Conservation (phyloP, 2,888 invertebrate genomes). For the Melinaea menophilus region DNA sequence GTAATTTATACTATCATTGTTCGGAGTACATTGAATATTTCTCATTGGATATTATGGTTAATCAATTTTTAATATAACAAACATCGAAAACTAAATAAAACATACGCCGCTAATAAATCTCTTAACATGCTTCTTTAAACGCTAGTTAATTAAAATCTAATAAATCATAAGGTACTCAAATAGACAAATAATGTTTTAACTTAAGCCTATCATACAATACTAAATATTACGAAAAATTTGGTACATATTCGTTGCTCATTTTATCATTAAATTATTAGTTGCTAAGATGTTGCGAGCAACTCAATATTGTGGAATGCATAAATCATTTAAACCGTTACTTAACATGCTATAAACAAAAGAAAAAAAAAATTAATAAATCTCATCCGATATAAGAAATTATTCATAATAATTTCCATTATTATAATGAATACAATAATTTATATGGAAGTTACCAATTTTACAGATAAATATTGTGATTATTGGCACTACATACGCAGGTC, state of each 20-base stretch:
- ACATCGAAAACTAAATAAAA: neutral
- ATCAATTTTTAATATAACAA: slow-evolving; percentile 15
- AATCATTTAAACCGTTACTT: slow-evolving; percentile 12
- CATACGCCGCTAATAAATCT: too few species aligned
- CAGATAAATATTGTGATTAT: slow-evolving; percentile 51
- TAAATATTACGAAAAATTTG: slow-evolving; percentile 69
- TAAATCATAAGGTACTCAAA: slow-evolving; percentile 44
- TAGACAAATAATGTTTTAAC: slow-evolving; percentile 46
- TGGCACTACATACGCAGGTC: slow-evolving; percentile 75
- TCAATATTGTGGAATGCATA: slow-evolving; percentile 68
- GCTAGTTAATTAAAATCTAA: slow-evolving; percentile 11
- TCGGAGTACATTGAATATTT: slow-evolving; percentile 32
- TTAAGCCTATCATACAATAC: slow-evolving; percentile 65
- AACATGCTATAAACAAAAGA: slow-evolving; percentile 25
- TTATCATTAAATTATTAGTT: slow-evolving; percentile 39
- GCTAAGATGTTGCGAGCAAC: slow-evolving; percentile 38
- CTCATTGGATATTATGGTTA: slow-evolving; percentile 21
- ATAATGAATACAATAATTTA: slow-evolving; percentile 45
- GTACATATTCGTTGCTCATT: slow-evolving; percentile 76
- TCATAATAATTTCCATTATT: slow-evolving; percentile 33
- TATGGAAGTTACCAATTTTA: slow-evolving; percentile 51
- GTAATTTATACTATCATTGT: slow-evolving; percentile 54
- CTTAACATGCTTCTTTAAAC: neutral
- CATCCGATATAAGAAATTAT: slow-evolving; percentile 31
- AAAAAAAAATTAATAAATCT: slow-evolving; percentile 50